phyloP scores from a whole-genome alignment of 1,140 invertebrate species.

The Nephotettix cincticeps region DNA sequence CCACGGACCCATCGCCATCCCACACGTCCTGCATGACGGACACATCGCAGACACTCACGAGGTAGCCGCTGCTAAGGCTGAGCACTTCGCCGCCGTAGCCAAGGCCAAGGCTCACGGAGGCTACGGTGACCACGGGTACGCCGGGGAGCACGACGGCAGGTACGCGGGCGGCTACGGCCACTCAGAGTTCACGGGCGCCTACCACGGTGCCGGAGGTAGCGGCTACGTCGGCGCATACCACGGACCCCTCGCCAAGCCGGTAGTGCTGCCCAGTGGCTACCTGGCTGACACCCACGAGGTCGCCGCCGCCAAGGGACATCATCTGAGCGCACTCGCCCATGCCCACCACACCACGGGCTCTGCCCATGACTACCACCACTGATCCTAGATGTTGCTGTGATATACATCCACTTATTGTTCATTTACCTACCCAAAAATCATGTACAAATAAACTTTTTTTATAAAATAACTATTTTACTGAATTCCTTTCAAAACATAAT shows the following conservation, averaged over 20 bases:
- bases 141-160: not conserved
- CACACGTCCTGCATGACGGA: slow-evolving; percentile 27
- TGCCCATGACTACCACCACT: not conserved
- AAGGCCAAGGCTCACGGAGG: slow-evolving; percentile 44
- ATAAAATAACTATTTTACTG: no score
- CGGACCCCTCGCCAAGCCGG: slow-evolving; percentile 10
- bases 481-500: no score
- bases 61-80: slow-evolving; percentile 58
- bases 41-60: slow-evolving; percentile 56
- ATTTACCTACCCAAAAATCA: no score
- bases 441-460: no score
- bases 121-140: not conserved
- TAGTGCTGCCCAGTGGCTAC: slow-evolving; percentile 40
- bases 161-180: slow-evolving; percentile 4
- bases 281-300: slow-evolving; percentile 46
- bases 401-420: no score
- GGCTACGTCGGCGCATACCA: slow-evolving; percentile 28
- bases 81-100: slow-evolving; percentile 56
- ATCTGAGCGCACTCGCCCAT: slow-evolving; percentile 41
- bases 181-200: not conserved
- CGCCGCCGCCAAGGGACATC: slow-evolving; percentile 45
- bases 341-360: slow-evolving; percentile 4
- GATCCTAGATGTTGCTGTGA: not conserved
- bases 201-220: slow-evolving; percentile 42
- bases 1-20: slow-evolving; percentile 13